These are phyloP conservation scores for Chrysolina haemoptera DNA, from an alignment of 2,888 invertebrate genomes.

Conservation along the genomic window DNA sequence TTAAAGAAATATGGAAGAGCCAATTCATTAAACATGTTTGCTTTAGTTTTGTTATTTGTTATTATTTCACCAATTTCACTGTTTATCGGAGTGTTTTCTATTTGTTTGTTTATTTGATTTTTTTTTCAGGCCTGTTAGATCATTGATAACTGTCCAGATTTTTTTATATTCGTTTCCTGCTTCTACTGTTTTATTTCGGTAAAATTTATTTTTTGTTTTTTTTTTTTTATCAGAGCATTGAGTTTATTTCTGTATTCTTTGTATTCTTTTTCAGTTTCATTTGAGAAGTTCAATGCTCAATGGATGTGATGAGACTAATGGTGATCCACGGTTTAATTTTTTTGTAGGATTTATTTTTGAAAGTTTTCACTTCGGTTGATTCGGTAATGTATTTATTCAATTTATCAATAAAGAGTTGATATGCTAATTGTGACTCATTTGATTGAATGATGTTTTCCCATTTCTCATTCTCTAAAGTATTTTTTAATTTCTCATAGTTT, in stretches of 20 bases:
- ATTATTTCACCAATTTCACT: no score
- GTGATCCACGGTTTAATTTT: slow-evolving; percentile 27
- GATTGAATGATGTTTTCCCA: neutral
- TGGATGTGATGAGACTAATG: slow-evolving; percentile 17
- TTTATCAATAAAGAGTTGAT: slow-evolving; percentile 10
- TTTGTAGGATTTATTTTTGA: slow-evolving; percentile 4
- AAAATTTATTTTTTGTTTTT: slow-evolving; percentile 26
- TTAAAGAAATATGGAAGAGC: no score
- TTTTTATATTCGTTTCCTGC: slow-evolving; percentile 9
- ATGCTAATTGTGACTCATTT: slow-evolving; percentile 3
- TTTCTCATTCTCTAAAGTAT: neutral
- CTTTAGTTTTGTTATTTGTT: no score
- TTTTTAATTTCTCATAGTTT: neutral
- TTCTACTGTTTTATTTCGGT: slow-evolving; percentile 20
- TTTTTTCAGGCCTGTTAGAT: neutral
- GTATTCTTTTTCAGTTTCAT: slow-evolving; percentile 17
- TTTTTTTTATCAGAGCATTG: slow-evolving; percentile 20
- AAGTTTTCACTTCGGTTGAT: neutral
- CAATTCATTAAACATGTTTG: no score
- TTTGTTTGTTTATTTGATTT: slow-evolving; percentile 7
- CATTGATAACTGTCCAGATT: slow-evolving; percentile 23
- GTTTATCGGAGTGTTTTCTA: neutral
- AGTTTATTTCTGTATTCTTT: slow-evolving; percentile 27
- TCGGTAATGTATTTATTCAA: neutral
- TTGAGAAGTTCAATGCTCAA: slow-evolving; percentile 11